These are phyloP conservation scores for Lycaena phlaeas DNA, from an alignment of 2,888 invertebrate species.

Conservation along the genomic window DNA sequence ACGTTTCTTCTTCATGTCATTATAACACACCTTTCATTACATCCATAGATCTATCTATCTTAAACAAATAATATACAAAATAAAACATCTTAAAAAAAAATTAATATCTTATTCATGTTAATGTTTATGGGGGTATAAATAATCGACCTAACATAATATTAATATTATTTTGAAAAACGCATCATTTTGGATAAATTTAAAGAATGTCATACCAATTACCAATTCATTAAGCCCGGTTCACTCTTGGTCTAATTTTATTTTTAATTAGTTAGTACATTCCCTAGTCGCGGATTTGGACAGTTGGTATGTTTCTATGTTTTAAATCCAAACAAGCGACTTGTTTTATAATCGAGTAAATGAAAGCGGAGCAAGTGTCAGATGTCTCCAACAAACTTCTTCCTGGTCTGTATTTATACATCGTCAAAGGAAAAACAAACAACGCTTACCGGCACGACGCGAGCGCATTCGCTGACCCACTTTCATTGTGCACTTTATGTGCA, in stretches of 20 bases:
- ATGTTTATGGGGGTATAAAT: neutral
- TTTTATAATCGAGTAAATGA: slow-evolving; percentile 1
- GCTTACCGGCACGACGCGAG: slow-evolving; percentile 35
- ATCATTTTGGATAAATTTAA: neutral
- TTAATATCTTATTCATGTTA: no score
- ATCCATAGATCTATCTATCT: no score
- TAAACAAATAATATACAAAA: no score
- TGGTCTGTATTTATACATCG: slow-evolving; percentile 64
- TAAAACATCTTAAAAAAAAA: no score
- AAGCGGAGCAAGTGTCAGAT: slow-evolving; percentile 35
- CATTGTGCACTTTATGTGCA: slow-evolving; percentile 21
- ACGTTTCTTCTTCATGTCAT: no score
- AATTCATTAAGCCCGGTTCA: neutral
- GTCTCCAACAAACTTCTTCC: slow-evolving; percentile 46
- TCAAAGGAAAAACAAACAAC: slow-evolving; percentile 66
- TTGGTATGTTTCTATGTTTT: slow-evolving; percentile 5
- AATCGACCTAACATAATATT: neutral
- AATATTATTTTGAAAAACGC: no score
- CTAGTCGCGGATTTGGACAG: slow-evolving; percentile 8
- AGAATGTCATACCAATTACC: neutral
- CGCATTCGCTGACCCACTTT: slow-evolving; percentile 14
- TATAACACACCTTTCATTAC: no score
- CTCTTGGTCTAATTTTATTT: slow-evolving; percentile 12
- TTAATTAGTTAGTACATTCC: slow-evolving; percentile 17
- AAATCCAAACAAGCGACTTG: neutral